A percentile compares a stretch with the other conserved stretches of the same genome.
Conservation (phyloP, 2,888 invertebrate species). For the Fabriciana adippe region DNA sequence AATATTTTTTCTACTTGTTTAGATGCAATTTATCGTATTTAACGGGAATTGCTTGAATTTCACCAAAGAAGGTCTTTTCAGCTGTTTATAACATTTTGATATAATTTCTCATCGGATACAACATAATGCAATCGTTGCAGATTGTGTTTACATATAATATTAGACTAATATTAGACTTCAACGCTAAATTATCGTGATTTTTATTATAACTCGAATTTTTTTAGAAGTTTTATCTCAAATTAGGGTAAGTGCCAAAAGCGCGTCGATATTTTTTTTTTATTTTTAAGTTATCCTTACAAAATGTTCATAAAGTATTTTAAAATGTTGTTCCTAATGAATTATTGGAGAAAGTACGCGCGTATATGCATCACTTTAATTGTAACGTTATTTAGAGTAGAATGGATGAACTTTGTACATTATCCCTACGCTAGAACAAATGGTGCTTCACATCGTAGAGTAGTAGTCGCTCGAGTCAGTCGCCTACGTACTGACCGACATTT, state of each 20-base stretch:
- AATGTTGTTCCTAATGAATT: slow-evolving; percentile 80
- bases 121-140: not conserved
- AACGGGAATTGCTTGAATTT: slow-evolving; percentile 45
- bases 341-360: slow-evolving; percentile 66
- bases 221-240: slow-evolving; percentile 46
- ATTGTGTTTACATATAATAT: slow-evolving; percentile 7
- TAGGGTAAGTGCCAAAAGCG: slow-evolving; percentile 78
- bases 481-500: slow-evolving; percentile 47
- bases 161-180: not conserved
- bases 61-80: slow-evolving; percentile 66
- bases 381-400: slow-evolving; percentile 75
- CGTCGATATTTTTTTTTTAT: slow-evolving; percentile 54
- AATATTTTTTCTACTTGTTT: slow-evolving; percentile 35
- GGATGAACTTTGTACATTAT: slow-evolving; percentile 78
- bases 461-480: slow-evolving; percentile 49
- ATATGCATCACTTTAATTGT: slow-evolving; percentile 70
- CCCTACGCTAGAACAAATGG: slow-evolving; percentile 83
- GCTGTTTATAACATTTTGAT: slow-evolving; percentile 39
- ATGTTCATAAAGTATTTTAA: slow-evolving; percentile 76
- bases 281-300: slow-evolving; percentile 70
- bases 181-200: slow-evolving; percentile 1
- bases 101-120: slow-evolving; percentile 24
- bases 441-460: slow-evolving; percentile 79
- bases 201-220: slow-evolving; percentile 11
- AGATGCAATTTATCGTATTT: slow-evolving; percentile 38